A percentile compares a stretch with the other conserved stretches of the same genome.
phyloP scores from a whole-genome alignment of 2,888 invertebrate species.

The Hyppa rectilinea region DNA sequence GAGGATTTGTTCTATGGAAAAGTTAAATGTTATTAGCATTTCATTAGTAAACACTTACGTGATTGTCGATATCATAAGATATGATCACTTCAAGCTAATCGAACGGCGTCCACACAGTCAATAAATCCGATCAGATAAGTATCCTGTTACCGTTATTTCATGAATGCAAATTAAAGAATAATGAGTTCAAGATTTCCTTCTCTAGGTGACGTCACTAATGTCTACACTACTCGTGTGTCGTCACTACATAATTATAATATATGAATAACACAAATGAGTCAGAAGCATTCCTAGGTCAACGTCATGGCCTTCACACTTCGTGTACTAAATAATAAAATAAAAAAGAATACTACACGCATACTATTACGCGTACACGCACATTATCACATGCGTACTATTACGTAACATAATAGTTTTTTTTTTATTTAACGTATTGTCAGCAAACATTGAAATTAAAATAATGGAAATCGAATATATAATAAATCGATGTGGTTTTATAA shows the following conservation, averaged over 20 bases:
- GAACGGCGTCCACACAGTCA: background rate
- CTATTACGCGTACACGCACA: too few relatives aligned
- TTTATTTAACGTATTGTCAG: too few relatives aligned
- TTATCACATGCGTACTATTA: too few relatives aligned
- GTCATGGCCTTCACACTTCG: slow-evolving; percentile 21
- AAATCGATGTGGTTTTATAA: too few relatives aligned
- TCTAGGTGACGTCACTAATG: background rate
- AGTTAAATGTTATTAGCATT: background rate
- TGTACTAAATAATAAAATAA: slow-evolving; percentile 24
- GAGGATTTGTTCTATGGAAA: slow-evolving; percentile 86
- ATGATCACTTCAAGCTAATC: background rate
- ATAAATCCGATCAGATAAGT: background rate
- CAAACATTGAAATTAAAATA: background rate
- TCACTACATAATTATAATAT: background rate
- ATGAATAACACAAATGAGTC: slow-evolving; percentile 7
- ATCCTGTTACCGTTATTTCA: background rate
- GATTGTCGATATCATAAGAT: background rate
- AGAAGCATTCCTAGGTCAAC: slow-evolving; percentile 42
- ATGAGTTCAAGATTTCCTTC: background rate
- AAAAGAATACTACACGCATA: background rate
- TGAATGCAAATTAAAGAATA: background rate
- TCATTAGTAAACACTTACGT: background rate
- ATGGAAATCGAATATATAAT: background rate
- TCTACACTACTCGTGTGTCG: background rate
- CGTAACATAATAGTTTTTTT: too few relatives aligned